These are phyloP conservation scores for Clavelina lepadiformis DNA, from an alignment of 23 tunicate genomes.

Conservation along the genomic window DNA sequence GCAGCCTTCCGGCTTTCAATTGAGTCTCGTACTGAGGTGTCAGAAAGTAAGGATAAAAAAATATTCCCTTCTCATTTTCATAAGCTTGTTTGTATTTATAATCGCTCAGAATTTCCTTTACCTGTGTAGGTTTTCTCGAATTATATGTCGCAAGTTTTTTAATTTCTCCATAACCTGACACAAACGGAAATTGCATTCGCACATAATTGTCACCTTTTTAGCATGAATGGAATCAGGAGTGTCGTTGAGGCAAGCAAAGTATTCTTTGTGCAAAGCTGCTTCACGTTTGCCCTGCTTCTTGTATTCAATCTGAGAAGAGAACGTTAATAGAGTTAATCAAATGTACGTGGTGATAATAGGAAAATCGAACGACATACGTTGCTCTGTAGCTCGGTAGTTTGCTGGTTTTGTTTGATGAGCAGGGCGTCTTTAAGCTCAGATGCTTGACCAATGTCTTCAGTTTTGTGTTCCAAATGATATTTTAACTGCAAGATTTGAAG, in stretches of 20 bases:
- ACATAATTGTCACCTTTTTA: constrained; percentile 77
- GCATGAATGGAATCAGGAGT: constrained; percentile 50
- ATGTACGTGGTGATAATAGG: too few species aligned
- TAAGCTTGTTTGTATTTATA: constrained; percentile 77
- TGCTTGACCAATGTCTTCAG: constrained; percentile 82
- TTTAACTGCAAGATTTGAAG: too few species aligned
- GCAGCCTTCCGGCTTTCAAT: constrained; percentile 73
- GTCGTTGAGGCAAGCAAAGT: constrained; percentile 49
- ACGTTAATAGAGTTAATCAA: too few species aligned
- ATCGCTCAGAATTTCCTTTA: constrained; percentile 56
- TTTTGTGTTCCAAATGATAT: constrained; percentile 68
- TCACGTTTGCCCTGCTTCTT: constrained; percentile 58
- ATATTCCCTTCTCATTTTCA: constrained; percentile 77
- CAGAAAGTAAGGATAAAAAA: constrained; percentile 74
- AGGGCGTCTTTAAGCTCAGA: constrained; percentile 79
- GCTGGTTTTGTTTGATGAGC: constrained; percentile 36
- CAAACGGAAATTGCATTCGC: too few species aligned
- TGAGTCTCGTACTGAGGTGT: constrained; percentile 86
- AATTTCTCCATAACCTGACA: too few species aligned
- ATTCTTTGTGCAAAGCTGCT: constrained; percentile 47
- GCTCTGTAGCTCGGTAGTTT: constrained; percentile 80
- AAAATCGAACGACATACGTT: constrained; percentile 38
- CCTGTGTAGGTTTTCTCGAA: constrained; percentile 17
- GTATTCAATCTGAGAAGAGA: constrained; percentile 82
- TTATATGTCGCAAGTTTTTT: too few species aligned